Evolutionary conservation across 2,113 vertebrate species (phyloP).

Genomic region (Ophthalmolycus amberensis): DNA sequence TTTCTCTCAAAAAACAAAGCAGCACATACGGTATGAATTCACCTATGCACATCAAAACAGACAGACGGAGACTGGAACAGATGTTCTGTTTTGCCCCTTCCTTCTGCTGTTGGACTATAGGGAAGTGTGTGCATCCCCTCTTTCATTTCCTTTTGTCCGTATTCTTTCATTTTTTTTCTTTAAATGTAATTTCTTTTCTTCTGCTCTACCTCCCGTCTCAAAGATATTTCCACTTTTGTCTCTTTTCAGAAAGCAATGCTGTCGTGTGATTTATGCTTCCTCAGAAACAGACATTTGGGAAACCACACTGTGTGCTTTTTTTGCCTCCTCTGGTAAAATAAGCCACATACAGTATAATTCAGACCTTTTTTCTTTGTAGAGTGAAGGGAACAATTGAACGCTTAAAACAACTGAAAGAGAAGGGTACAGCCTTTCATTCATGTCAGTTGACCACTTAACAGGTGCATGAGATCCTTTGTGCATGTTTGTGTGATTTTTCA

Average conservation of each 20-base stretch:
- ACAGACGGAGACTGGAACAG: slow-evolving; percentile 8
- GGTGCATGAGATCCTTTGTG: neutral
- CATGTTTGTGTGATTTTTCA: neutral
- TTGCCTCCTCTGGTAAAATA: slow-evolving; percentile 4
- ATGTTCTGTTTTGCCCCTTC: slow-evolving; percentile 25
- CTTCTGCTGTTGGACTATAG: neutral
- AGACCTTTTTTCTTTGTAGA: slow-evolving; percentile 6
- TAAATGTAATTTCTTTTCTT: neutral
- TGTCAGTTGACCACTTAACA: slow-evolving; percentile 28
- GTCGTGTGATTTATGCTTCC: slow-evolving; percentile 17
- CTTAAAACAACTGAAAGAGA: neutral
- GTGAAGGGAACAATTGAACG: neutral
- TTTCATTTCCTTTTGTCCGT: neutral
- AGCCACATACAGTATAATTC: neutral
- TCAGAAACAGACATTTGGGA: neutral
- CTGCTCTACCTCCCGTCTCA: neutral
- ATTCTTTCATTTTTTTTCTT: neutral
- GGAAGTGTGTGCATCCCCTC: neutral
- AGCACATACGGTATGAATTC: neutral
- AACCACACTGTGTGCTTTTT: slow-evolving; percentile 1
- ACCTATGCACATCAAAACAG: slow-evolving; percentile 14
- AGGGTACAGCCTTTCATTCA: neutral
- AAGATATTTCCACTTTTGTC: slow-evolving; percentile 14
- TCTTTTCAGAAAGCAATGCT: slow-evolving; percentile 32
- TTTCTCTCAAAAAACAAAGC: slow-evolving; percentile 6